These are phyloP conservation scores for Rhynchophorus ferrugineus DNA, from an alignment of 1,140 invertebrate species.

Conservation along the genomic window DNA sequence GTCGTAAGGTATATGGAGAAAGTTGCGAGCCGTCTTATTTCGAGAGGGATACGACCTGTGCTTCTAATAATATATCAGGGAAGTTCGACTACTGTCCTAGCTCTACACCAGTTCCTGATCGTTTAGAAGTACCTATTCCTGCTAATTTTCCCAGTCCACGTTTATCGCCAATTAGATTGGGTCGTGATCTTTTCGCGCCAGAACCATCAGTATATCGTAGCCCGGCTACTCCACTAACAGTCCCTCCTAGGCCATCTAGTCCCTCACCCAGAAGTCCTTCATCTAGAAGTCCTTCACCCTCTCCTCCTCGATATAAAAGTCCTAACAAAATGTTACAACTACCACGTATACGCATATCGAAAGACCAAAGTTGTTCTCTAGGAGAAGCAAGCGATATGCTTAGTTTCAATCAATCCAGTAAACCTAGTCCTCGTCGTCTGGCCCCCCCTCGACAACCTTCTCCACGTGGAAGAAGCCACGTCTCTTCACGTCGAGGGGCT, in stretches of 20 bases:
- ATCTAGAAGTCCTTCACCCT: conserved; percentile 1
- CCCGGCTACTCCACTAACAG: neutral
- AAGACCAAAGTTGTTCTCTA: neutral
- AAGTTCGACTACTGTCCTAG: conserved; percentile 1
- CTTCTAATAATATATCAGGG: neutral
- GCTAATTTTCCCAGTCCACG: neutral
- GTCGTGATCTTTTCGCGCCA: neutral
- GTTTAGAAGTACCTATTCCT: neutral
- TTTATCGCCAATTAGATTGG: conserved; percentile 1
- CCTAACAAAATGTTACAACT: too few species aligned
- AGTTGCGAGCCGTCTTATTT: conserved; percentile 3
- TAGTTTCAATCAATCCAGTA: neutral
- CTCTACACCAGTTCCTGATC: neutral
- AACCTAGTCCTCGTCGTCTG: neutral
- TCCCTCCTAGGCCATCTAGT: neutral
- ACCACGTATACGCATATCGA: too few species aligned
- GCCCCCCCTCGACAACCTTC: neutral
- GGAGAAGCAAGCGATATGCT: neutral
- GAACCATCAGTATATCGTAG: neutral
- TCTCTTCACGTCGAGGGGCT: neutral
- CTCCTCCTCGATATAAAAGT: neutral
- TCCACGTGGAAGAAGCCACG: too few species aligned
- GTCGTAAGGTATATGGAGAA: neutral
- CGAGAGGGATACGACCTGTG: neutral
- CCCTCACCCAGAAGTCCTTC: neutral